Evolutionary conservation across 2,113 vertebrate species (phyloP), one percentile per base, ranked within the genome.

Genomic region (Lagopus leucura): DNA sequence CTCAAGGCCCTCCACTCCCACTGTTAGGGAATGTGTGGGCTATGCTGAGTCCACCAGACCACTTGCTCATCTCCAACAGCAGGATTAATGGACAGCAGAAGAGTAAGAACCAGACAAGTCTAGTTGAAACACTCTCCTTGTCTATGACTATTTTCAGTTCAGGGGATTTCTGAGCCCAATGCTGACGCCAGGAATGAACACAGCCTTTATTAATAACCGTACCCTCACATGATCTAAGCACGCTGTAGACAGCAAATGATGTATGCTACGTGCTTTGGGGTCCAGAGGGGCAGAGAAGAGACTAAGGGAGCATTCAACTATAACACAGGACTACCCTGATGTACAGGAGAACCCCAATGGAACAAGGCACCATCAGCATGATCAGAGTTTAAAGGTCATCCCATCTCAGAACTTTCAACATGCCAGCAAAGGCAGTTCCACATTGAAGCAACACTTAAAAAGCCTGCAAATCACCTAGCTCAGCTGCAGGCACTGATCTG

Each of bases 401-500:
- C 18, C 19, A 17, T 1, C 4, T 4, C 24, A 63, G 28, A 78
- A 85, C 9, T 47, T 84, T 66, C 22, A 82, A 76, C 3, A 72
- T 0, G 0, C 12, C 18, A 69, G 40, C n/a, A 92, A 70, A 80
- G 24, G n/a, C 48, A 66, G 13, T 50, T 52, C 79, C 54, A 28
- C 21, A n/a, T 1, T 8, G 48, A 58, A 79, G 14, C 36, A 36
- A 52, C 78, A 45, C 5, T 15, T 24, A 8, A 88, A 88, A 73
- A 88, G 58, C 18, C 54, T 42, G 36, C 15, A 71, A 64, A 86
- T 11, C 17, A 24, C 50, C 47, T 2, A 5, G 64, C 48, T 54
- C 78, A 43, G 86, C 16, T 3, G 0, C n/a, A 70, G 48, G 36
- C 0, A 0, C 45, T 70, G 66, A 76, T 47, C 38, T 4, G 42